Evolutionary conservation across 2,113 vertebrate species (phyloP).

Genomic region (Cavia aperea): DNA sequence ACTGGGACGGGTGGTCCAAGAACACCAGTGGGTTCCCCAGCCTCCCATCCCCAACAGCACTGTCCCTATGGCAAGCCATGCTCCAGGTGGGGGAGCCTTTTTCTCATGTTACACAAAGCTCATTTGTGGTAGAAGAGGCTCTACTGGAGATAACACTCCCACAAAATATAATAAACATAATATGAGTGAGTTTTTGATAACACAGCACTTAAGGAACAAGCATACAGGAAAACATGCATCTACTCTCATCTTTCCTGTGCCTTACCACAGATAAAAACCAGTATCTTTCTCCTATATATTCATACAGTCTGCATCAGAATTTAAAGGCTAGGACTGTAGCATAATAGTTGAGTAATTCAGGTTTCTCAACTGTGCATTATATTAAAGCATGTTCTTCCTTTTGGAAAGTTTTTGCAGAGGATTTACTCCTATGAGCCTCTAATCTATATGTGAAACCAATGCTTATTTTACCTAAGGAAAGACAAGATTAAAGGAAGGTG

Average conservation of each 20-base stretch:
- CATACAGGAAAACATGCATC: not conserved
- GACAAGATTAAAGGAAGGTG: not conserved
- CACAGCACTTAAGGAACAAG: not conserved
- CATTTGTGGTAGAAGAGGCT: not conserved
- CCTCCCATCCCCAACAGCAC: not conserved
- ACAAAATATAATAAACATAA: not conserved
- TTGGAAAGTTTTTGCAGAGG: not conserved
- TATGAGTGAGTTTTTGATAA: not conserved
- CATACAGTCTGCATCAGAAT: not conserved
- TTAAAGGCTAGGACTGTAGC: not conserved
- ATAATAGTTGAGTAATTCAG: not conserved
- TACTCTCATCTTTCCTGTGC: not conserved
- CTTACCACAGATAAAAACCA: not conserved
- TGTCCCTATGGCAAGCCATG: not conserved
- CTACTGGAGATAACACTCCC: not conserved
- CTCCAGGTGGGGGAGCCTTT: not conserved
- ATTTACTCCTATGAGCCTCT: not conserved
- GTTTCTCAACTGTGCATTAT: not conserved
- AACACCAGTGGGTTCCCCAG: not conserved
- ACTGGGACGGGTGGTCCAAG: not conserved
- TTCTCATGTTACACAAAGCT: not conserved
- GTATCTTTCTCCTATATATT: not conserved
- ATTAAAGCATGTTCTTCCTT: not conserved
- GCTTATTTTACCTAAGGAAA: not conserved
- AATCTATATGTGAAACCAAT: not conserved